phyloP scores from a whole-genome alignment of 2,113 vertebrate genomes.

The Xenopus laevis region DNA sequence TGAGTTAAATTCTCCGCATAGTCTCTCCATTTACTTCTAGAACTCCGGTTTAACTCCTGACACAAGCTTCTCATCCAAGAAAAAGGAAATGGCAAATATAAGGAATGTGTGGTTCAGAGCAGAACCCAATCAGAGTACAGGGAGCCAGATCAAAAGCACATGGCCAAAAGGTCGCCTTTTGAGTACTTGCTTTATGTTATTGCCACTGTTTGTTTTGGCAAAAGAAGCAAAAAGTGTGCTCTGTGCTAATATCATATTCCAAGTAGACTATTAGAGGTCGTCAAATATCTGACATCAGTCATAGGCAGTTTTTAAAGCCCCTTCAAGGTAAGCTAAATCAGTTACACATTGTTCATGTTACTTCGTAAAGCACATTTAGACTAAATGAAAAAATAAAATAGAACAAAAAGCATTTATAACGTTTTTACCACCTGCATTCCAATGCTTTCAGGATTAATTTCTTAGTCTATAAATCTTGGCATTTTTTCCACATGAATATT shows the following conservation, averaged over 20 bases:
- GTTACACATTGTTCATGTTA: slow-evolving; percentile 33
- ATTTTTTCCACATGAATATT: background rate
- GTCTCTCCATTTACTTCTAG: slow-evolving; percentile 1
- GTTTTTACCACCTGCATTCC: slow-evolving; percentile 29
- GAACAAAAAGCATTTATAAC: slow-evolving; percentile 14
- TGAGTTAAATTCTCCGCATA: slow-evolving; percentile 14
- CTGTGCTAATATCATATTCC: slow-evolving; percentile 35
- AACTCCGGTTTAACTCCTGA: slow-evolving; percentile 19
- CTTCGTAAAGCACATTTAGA: slow-evolving; percentile 21
- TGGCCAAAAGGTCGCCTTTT: slow-evolving; percentile 24
- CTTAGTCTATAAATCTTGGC: slow-evolving; percentile 16
- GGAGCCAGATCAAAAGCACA: slow-evolving; percentile 30
- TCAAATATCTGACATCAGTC: slow-evolving; percentile 37
- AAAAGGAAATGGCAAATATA: slow-evolving; percentile 41
- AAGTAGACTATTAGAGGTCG: slow-evolving; percentile 25
- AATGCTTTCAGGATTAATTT: slow-evolving; percentile 7
- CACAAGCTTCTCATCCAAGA: slow-evolving; percentile 24
- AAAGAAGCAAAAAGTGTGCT: slow-evolving; percentile 29
- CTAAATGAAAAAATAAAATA: background rate
- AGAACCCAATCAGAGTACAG: slow-evolving; percentile 29
- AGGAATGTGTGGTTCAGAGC: slow-evolving; percentile 36
- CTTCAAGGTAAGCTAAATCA: slow-evolving; percentile 41
- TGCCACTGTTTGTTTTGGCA: slow-evolving; percentile 39
- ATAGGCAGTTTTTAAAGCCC: slow-evolving; percentile 14
- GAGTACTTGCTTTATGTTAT: slow-evolving; percentile 36